Conservation (phyloP, 2,888 invertebrate genomes). For the Amblyteles armatorius region DNA sequence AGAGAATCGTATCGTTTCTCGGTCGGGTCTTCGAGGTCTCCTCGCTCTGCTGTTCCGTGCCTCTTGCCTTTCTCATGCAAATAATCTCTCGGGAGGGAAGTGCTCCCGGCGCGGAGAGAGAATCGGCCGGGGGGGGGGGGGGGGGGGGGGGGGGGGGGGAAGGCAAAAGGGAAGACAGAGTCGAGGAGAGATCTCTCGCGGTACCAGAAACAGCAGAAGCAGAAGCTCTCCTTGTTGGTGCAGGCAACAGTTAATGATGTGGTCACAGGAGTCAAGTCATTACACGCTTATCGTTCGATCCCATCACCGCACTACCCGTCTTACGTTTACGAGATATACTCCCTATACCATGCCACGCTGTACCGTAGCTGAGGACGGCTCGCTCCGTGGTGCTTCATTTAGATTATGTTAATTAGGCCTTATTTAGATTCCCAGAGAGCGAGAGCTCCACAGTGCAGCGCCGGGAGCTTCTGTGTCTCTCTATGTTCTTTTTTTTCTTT, state of each 20-base stretch:
- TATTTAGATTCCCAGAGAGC: conserved; percentile 70
- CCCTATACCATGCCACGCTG: conserved; percentile 17
- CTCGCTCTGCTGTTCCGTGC: conserved; percentile 40
- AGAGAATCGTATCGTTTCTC: conserved; percentile 50
- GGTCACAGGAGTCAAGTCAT: conserved; percentile 76
- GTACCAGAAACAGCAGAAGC: conserved; percentile 34
- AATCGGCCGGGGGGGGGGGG: conserved; percentile 9
- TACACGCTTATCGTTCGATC: conserved; percentile 74
- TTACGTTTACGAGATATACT: conserved; percentile 67
- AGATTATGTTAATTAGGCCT: conserved; percentile 75
- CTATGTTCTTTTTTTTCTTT: conserved; percentile 21
- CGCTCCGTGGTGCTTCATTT: conserved; percentile 71
- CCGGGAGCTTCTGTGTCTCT: conserved; percentile 22
- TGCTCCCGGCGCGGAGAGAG: conserved; percentile 42
- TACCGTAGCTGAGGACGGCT: conserved; percentile 37
- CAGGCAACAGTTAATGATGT: conserved; percentile 73
- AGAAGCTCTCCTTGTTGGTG: conserved; percentile 60
- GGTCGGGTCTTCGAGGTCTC: conserved; percentile 25
- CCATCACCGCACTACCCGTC: conserved; percentile 72
- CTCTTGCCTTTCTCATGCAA: conserved; percentile 67
- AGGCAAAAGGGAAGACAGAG: conserved; percentile 23
- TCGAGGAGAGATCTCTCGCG: conserved; percentile 53
- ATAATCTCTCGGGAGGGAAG: conserved; percentile 61
- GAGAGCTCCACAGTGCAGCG: conserved; percentile 54
- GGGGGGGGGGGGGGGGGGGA: conserved; percentile 15